These are phyloP conservation scores for Denticeps clupeoides DNA, from an alignment of 2,797 vertebrate genomes.

Conservation along the genomic window DNA sequence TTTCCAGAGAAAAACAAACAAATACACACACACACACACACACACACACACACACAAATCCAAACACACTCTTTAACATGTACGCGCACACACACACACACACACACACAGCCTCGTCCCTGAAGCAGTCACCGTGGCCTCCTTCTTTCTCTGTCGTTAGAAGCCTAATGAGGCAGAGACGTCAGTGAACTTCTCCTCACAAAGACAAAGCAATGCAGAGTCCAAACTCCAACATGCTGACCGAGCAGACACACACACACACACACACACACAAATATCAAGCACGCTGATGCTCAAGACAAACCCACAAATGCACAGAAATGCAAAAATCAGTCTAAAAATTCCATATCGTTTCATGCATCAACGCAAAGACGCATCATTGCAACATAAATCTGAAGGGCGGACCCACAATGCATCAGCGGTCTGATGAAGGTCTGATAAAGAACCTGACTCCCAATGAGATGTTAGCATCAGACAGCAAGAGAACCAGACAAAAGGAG, in stretches of 20 bases:
- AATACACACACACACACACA: not conserved
- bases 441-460: no score
- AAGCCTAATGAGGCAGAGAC: not conserved
- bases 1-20: not conserved
- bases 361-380: no score
- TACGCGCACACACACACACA: not conserved
- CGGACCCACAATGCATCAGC: no score
- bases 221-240: not conserved
- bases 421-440: no score
- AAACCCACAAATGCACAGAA: no score
- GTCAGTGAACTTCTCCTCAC: not conserved
- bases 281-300: not conserved
- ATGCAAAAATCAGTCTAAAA: no score
- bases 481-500: no score
- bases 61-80: not conserved
- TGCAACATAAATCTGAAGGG: no score
- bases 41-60: conserved; percentile 3
- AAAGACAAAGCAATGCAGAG: not conserved
- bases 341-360: no score
- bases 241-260: not conserved
- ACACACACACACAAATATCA: not conserved
- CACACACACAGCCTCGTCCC: not conserved
- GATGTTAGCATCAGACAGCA: no score
- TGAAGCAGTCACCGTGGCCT: no score
- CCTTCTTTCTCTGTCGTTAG: no score